Percentiles rank a stretch among this genome's conserved stretches.
These are phyloP conservation scores for Thaumetopoea pityocampa DNA, from an alignment of 1,140 invertebrate species.

Conservation along the genomic window DNA sequence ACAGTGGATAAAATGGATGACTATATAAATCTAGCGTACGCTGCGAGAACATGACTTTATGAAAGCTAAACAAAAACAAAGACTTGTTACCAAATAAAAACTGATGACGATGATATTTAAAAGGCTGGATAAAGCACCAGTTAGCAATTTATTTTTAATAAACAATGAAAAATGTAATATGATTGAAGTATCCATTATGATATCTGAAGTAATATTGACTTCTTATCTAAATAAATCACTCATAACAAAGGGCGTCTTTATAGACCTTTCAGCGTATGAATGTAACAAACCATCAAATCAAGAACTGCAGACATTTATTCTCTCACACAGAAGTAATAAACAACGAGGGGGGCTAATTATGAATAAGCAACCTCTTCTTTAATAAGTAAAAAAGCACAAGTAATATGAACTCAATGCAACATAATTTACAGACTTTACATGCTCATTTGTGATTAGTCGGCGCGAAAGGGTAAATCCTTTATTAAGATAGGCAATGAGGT, in stretches of 20 bases:
- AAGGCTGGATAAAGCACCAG: neutral
- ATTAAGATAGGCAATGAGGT: constrained; percentile 76
- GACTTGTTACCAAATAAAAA: too few relatives aligned
- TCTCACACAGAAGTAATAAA: constrained; percentile 71
- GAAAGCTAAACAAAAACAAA: neutral
- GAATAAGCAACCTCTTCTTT: constrained; percentile 63
- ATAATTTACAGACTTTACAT: constrained; percentile 75
- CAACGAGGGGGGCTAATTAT: constrained; percentile 72
- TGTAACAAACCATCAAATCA: constrained; percentile 43
- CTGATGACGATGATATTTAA: too few relatives aligned
- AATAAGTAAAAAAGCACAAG: constrained; percentile 67
- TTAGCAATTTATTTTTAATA: constrained; percentile 6
- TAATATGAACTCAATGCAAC: constrained; percentile 68
- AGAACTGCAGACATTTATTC: constrained; percentile 55
- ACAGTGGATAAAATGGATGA: constrained; percentile 23
- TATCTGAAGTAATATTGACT: constrained; percentile 12
- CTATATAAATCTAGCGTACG: constrained; percentile 8
- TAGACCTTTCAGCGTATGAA: constrained; percentile 30
- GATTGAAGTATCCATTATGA: constrained; percentile 13
- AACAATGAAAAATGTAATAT: constrained; percentile 11
- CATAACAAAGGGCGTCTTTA: constrained; percentile 29
- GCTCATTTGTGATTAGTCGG: constrained; percentile 74
- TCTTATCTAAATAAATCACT: constrained; percentile 20
- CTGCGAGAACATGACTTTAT: constrained; percentile 1
- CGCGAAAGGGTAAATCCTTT: constrained; percentile 75